Evolutionary conservation across 1,140 invertebrate genomes (phyloP), one percentile per base, ranked within the genome.

Genomic region (Tetranychus cinnabarinus): DNA sequence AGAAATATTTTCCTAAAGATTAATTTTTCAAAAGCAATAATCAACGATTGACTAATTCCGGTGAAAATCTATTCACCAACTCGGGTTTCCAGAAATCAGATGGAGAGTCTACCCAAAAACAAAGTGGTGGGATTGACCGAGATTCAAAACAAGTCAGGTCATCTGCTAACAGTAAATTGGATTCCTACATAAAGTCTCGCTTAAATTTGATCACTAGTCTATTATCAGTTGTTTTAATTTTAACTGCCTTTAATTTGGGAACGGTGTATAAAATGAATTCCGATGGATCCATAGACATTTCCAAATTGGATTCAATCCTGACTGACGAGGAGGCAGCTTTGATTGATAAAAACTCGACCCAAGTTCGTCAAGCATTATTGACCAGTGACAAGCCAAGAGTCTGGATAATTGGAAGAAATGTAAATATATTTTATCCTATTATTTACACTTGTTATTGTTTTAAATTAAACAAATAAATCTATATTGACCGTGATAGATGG

Each of bases 401-500:
- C 23, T 62, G 62, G 62, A 60, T 62, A 34, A 33, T 52, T 35
- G 62, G 62, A 39, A 33, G 47, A 59, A 60, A 62, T 23, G 62
- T 62, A n/a, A 35, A 47, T 59, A 8, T 4, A 31, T 15, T 7
- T 56, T 12, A n/a, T n/a, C 35, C 46, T 34, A 39, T 23, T 62
- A 34, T 31, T 54, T 56, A 62, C 59, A 42, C 4, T 34, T n/a
- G 6, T 31, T 1, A 52, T 33, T 52, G 50, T 52, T 52, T 57
- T 66, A 8, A 2, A 6, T 31, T 23, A n/a, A 31, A 23, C 23
- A 23, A 23, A 23, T 23, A 23, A 23, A 23, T 23, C 23, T 23
- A 23, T 23, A 23, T 23, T 23, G 23, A 23, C 23, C 23, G 23
- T 52, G 63, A 39, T 65, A 72, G 69, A 39, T 67, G 37, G 66